Percentiles rank a stretch among this genome's conserved stretches.
phyloP scores from a whole-genome alignment of 2,888 invertebrate genomes.

The Eupeodes luniger region DNA sequence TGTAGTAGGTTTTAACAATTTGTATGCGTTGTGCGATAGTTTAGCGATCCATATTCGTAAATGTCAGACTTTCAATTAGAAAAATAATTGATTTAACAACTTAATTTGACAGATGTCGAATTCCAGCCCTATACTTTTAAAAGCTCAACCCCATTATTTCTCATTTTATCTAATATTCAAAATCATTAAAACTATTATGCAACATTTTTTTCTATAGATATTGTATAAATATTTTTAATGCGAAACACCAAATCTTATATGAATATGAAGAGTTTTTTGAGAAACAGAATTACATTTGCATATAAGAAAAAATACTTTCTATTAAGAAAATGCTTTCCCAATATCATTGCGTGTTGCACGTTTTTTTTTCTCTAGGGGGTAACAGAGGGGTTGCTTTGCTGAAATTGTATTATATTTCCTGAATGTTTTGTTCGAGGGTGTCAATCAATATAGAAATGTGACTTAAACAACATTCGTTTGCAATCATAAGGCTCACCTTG shows the following conservation, averaged over 20 bases:
- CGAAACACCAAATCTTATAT: conserved; percentile 3
- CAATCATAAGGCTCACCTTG: conserved; percentile 73
- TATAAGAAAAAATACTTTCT: conserved; percentile 24
- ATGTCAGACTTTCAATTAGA: too few relatives aligned
- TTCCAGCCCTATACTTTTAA: too few relatives aligned
- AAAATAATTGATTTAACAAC: too few relatives aligned
- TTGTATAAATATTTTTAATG: too few relatives aligned
- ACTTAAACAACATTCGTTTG: conserved; percentile 62
- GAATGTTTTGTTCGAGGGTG: conserved; percentile 34
- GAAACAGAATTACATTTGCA: conserved; percentile 35
- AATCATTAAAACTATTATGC: conserved; percentile 2
- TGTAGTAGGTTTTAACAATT: too few relatives aligned
- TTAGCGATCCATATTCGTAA: too few relatives aligned
- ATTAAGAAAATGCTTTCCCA: conserved; percentile 23
- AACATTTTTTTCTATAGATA: conserved; percentile 13
- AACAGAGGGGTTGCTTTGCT: background rate
- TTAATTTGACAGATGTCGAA: too few relatives aligned
- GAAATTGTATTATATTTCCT: conserved; percentile 69
- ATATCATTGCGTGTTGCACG: conserved; percentile 51
- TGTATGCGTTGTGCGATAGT: too few relatives aligned
- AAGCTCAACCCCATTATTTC: too few relatives aligned
- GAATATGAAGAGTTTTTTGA: conserved; percentile 42
- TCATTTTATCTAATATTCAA: background rate
- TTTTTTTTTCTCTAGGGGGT: conserved; percentile 13
- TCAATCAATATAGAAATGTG: conserved; percentile 60